Evolutionary conservation across 2,113 vertebrate species (phyloP).

Genomic region (Heterocephalus glaber): DNA sequence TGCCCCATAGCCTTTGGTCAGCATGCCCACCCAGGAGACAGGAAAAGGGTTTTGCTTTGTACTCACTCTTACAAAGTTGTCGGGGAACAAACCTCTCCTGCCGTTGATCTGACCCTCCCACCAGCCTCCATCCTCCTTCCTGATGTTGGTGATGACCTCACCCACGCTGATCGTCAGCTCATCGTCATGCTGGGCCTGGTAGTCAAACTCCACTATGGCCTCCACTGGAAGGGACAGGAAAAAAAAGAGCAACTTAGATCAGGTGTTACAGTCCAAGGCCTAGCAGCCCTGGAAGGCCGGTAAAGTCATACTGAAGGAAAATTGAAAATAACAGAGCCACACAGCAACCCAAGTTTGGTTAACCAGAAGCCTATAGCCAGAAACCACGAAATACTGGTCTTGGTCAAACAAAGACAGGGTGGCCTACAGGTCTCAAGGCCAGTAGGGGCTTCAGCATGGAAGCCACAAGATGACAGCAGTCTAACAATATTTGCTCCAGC

Average conservation of each 20-base stretch:
- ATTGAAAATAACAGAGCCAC: slow-evolving; percentile 41
- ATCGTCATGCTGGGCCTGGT: slow-evolving; percentile 98
- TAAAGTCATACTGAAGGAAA: slow-evolving; percentile 30
- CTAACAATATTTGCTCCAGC: not conserved
- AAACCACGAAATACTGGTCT: slow-evolving; percentile 57
- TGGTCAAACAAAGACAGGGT: slow-evolving; percentile 27
- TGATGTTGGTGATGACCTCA: slow-evolving; percentile 98
- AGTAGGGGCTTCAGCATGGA: slow-evolving; percentile 42
- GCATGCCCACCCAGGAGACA: slow-evolving; percentile 70
- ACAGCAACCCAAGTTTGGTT: slow-evolving; percentile 52
- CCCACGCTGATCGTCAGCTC: slow-evolving; percentile 98
- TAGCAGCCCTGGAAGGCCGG: not conserved
- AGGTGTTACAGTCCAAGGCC: not conserved
- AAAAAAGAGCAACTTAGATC: slow-evolving; percentile 57
- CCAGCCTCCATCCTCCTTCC: slow-evolving; percentile 98
- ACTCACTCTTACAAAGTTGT: slow-evolving; percentile 99
- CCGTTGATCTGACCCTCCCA: slow-evolving; percentile 99
- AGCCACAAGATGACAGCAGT: not conserved
- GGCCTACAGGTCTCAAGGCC: not conserved
- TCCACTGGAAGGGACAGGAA: slow-evolving; percentile 89
- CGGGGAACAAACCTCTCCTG: slow-evolving; percentile 98
- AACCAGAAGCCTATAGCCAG: slow-evolving; percentile 46
- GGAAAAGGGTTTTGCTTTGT: slow-evolving; percentile 86
- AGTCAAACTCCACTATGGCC: slow-evolving; percentile 99
- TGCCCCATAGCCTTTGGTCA: slow-evolving; percentile 35